Evolutionary conservation across 2,797 vertebrate species (phyloP).

Genomic region (Hippoglossus hippoglossus): DNA sequence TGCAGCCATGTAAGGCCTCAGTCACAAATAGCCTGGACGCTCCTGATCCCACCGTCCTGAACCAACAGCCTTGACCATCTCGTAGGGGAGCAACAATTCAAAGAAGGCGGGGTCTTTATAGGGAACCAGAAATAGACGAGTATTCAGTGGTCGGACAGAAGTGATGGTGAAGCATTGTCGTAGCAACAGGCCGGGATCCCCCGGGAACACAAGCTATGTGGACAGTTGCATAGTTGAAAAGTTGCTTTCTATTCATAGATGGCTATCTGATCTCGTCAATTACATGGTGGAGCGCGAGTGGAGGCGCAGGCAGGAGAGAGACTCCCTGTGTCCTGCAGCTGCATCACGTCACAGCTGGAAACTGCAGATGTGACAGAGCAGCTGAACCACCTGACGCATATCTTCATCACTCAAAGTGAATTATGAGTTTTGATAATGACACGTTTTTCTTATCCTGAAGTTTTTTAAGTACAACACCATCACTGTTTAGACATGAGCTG

Average conservation of each 20-base stretch:
- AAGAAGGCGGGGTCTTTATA: slow-evolving; percentile 63
- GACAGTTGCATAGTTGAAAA: slow-evolving; percentile 28
- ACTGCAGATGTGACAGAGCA: too few species aligned
- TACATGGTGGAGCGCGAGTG: neutral
- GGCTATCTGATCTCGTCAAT: slow-evolving; percentile 29
- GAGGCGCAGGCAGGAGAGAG: neutral
- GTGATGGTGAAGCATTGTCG: slow-evolving; percentile 44
- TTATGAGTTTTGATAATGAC: too few species aligned
- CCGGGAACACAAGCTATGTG: slow-evolving; percentile 47
- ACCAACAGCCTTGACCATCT: slow-evolving; percentile 58
- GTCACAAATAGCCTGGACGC: slow-evolving; percentile 67
- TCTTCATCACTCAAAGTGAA: too few species aligned
- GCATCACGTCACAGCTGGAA: too few species aligned
- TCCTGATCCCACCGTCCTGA: slow-evolving; percentile 56
- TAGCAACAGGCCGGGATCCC: slow-evolving; percentile 28
- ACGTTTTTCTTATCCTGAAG: too few species aligned
- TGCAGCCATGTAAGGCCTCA: slow-evolving; percentile 68
- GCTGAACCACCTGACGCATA: too few species aligned
- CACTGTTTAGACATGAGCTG: too few species aligned
- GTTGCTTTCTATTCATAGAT: slow-evolving; percentile 44
- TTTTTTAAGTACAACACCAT: too few species aligned
- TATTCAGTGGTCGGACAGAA: slow-evolving; percentile 18
- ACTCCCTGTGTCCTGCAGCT: neutral
- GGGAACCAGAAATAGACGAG: slow-evolving; percentile 67
- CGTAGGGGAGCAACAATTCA: slow-evolving; percentile 64